Evolutionary conservation across 2,888 invertebrate species (phyloP).

Genomic region (Pristionchus exspectatus): DNA sequence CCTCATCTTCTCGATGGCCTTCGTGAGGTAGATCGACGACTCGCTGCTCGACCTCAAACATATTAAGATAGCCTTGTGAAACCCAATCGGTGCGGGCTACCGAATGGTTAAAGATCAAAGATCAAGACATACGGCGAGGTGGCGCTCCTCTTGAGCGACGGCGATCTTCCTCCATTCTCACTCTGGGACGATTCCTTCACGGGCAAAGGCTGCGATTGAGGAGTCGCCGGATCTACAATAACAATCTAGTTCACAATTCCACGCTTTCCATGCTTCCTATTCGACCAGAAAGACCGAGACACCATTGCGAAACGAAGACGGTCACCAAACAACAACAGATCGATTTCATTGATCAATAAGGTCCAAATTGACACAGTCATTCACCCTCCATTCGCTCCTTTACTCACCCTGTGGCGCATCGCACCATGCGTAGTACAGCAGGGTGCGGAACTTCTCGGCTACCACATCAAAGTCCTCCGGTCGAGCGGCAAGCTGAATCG

Average conservation of each 20-base stretch:
- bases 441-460: conserved; percentile 23
- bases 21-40: neutral
- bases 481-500: neutral
- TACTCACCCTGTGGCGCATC: neutral
- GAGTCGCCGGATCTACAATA: neutral
- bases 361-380: neutral
- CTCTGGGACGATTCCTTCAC: neutral
- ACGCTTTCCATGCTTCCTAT: too few relatives aligned
- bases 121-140: conserved; percentile 7
- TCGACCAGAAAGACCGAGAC: neutral
- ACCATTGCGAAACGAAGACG: neutral
- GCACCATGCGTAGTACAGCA: conserved; percentile 19
- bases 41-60: neutral
- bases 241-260: too few relatives aligned
- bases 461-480: neutral
- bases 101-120: neutral
- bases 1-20: conserved; percentile 15
- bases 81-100: neutral
- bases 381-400: neutral
- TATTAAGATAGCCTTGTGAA: neutral
- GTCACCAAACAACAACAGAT: neutral
- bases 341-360: neutral
- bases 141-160: conserved; percentile 1
- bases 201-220: conserved; percentile 4
- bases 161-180: conserved; percentile 6